Evolutionary conservation across 1,140 invertebrate genomes (phyloP).

Genomic region (Uloborus diversus): DNA sequence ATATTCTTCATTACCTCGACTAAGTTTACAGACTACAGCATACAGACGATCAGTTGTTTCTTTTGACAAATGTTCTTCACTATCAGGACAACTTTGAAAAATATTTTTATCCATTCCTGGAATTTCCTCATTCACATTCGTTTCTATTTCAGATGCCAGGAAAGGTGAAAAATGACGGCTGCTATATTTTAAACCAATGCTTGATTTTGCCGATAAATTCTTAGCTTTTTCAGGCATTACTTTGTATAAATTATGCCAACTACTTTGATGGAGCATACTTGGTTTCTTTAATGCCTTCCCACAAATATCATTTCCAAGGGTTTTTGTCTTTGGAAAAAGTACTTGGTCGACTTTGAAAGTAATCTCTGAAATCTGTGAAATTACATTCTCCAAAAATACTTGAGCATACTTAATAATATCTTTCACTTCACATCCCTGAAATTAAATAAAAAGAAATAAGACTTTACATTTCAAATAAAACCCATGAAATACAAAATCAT

Average conservation of each 20-base stretch:
- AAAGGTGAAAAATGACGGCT: conserved; percentile 30
- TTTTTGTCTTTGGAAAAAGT: not conserved
- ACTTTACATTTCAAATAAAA: not conserved
- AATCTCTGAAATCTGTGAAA: not conserved
- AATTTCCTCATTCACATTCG: not conserved
- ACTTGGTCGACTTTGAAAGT: not conserved
- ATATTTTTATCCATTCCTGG: not conserved
- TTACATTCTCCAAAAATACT: not conserved
- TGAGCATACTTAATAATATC: conserved; percentile 12
- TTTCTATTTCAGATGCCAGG: not conserved
- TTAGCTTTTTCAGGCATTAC: not conserved
- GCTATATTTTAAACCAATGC: conserved; percentile 1
- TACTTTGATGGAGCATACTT: not conserved
- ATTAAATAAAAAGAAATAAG: not conserved
- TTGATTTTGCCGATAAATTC: not conserved
- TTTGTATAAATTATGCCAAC: not conserved
- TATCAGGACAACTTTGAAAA: not conserved
- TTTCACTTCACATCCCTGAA: conserved; percentile 3
- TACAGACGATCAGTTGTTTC: not conserved
- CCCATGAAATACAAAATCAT: not conserved
- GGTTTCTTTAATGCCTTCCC: not conserved
- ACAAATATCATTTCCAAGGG: not conserved
- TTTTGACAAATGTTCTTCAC: not conserved
- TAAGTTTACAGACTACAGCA: conserved; percentile 9
- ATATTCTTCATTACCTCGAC: conserved; percentile 6